These are phyloP conservation scores for Perithous albicinctus DNA, from an alignment of 2,888 invertebrate genomes.

Conservation along the genomic window DNA sequence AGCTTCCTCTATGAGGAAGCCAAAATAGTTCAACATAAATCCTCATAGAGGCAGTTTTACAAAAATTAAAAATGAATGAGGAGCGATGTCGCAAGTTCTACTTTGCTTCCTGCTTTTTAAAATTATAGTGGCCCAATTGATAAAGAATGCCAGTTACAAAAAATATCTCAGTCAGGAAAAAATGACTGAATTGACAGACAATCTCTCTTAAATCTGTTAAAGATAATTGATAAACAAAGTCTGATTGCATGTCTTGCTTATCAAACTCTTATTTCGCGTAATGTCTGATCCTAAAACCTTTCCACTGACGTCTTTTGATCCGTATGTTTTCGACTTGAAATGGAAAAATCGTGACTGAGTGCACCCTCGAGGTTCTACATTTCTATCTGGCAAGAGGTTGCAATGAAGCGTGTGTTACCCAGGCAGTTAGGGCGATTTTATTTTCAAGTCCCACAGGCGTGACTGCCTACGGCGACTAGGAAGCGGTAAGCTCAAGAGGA, in stretches of 20 bases:
- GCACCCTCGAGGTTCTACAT: conserved; percentile 15
- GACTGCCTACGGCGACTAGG: not conserved
- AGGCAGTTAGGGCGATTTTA: conserved; percentile 28
- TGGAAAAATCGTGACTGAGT: conserved; percentile 32
- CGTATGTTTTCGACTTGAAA: not conserved
- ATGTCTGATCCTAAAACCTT: not conserved
- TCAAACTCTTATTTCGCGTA: not conserved
- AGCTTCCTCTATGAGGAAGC: no score
- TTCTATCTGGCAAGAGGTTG: not conserved
- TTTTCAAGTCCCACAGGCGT: conserved; percentile 30
- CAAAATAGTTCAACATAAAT: no score
- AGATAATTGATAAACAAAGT: not conserved
- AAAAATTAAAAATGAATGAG: no score
- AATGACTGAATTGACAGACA: no score
- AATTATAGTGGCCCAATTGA: no score
- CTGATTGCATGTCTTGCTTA: not conserved
- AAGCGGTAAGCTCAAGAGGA: not conserved
- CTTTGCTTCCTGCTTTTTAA: no score
- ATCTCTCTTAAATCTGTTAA: not conserved
- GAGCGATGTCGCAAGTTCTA: no score
- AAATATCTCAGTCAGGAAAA: no score
- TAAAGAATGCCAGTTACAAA: no score
- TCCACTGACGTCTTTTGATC: not conserved
- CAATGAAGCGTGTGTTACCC: conserved; percentile 28
- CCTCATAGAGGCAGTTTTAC: no score